Evolutionary conservation across 2,113 vertebrate genomes (phyloP).

Genomic region (Anoura caudifer): DNA sequence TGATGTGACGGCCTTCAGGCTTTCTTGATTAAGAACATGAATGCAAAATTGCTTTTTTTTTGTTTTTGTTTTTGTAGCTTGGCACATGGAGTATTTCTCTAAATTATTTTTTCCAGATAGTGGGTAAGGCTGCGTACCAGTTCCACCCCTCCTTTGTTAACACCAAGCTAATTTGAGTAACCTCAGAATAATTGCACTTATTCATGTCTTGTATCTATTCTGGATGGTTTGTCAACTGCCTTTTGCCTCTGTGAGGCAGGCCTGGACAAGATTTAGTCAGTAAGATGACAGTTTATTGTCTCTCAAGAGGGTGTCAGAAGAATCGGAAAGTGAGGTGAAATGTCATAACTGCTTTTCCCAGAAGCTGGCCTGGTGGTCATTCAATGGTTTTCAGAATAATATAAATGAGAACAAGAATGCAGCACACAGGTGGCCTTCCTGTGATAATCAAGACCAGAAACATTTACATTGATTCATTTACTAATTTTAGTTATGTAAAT

Average conservation of each 20-base stretch:
- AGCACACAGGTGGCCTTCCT: not conserved
- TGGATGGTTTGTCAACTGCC: slow-evolving; percentile 3
- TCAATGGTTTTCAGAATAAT: not conserved
- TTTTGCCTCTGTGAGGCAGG: not conserved
- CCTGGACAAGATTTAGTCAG: not conserved
- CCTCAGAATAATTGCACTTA: slow-evolving; percentile 32
- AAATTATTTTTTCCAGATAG: not conserved
- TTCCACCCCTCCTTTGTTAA: not conserved
- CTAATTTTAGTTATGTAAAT: not conserved
- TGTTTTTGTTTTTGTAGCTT: not conserved
- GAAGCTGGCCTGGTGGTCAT: not conserved
- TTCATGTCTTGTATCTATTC: slow-evolving; percentile 48
- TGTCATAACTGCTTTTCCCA: not conserved
- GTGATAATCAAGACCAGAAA: not conserved
- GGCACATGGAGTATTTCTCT: not conserved
- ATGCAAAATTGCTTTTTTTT: not conserved
- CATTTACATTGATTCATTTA: not conserved
- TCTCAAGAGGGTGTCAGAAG: not conserved
- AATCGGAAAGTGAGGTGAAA: not conserved
- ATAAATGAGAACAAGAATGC: not conserved
- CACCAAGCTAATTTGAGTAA: slow-evolving; percentile 44
- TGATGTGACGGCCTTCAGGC: not conserved
- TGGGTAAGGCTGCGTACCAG: not conserved
- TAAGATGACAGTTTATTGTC: not conserved
- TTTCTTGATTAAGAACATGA: not conserved